Percentiles rank a stretch among this genome's conserved stretches.
Evolutionary conservation across 2,113 vertebrate species (phyloP).

Genomic region (Festucalex cinctus): DNA sequence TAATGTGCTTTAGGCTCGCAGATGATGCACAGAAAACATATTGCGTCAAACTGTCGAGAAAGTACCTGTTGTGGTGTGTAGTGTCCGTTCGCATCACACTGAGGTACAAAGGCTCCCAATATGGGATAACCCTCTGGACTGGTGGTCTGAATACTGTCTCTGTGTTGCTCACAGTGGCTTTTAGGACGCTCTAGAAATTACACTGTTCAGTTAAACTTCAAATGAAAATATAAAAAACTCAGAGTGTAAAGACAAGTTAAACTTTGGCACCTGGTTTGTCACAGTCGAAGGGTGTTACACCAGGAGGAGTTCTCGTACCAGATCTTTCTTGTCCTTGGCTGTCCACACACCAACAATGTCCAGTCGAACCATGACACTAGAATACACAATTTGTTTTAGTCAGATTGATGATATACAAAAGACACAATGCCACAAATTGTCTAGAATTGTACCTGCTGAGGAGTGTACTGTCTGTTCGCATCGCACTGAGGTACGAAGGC

Average conservation of each 20-base stretch:
- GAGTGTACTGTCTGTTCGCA: constrained; percentile 65
- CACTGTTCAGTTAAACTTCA: background rate
- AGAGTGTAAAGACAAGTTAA: background rate
- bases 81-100: constrained; percentile 76
- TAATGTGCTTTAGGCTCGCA: background rate
- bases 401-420: background rate
- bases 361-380: constrained; percentile 70
- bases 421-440: background rate
- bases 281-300: constrained; percentile 54
- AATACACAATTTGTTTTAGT: background rate
- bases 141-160: constrained; percentile 39
- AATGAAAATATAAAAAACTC: background rate
- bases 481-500: constrained; percentile 76
- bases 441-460: constrained; percentile 57
- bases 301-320: constrained; percentile 63
- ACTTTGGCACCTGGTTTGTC: constrained; percentile 66
- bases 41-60: too few species aligned
- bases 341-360: constrained; percentile 81
- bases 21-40: background rate
- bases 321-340: constrained; percentile 64
- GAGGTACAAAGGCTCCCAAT: constrained; percentile 64
- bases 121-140: constrained; percentile 28
- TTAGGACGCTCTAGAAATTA: constrained; percentile 22
- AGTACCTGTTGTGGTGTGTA: constrained; percentile 70
- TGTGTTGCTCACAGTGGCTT: constrained; percentile 73